Evolutionary conservation across 2,113 vertebrate species (phyloP), one percentile per base, ranked within the genome.

Genomic region (Scophthalmus maximus): DNA sequence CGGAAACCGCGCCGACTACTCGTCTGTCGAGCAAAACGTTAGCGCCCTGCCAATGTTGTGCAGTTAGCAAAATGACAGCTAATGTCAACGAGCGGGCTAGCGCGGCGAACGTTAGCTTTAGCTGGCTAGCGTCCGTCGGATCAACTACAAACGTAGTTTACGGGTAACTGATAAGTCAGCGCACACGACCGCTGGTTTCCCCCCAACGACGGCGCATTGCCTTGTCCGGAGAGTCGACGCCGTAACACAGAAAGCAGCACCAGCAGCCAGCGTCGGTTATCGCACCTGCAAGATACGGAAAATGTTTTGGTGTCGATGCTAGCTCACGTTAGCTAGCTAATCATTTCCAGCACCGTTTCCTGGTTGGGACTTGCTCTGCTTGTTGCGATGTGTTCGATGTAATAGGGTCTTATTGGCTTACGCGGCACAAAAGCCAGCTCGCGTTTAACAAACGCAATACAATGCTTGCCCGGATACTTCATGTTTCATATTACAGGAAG

Each of bases 51-150:
- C 27, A 65, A 83, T 70, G 76, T 86, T 72, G 44, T 22, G 42
- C 10, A 51, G 77, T 34, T 61, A 76, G 56, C 60, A 56, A 30
- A 51, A 87, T 82, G 86, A 85, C 68, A 84, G 73, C 87, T 85
- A 87, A 89, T 85, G 83, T 86, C 83, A 89, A 68, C 87, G 61
- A 60, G 59, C 34, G 56, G 27, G 86, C 82, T 86, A 86, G 61
- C 67, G 58, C 20, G 59, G 68, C 80, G 7, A 66, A 15, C 67
- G 6, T 47, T 67, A 77, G 79, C 76, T 52, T 71, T 68, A 69
- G 68, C 59, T 86, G 72, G 61, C 51, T 86, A 75, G 65, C 51
- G 29, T 2, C 59, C 44, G 69, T n/a, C 47, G 53, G 52, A 53
- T 68, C 27, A 67, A 73, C 49, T 74, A 25, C 27, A 76, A n/a